phyloP scores from a whole-genome alignment of 2,888 invertebrate genomes.

The Epinotia nisella region DNA sequence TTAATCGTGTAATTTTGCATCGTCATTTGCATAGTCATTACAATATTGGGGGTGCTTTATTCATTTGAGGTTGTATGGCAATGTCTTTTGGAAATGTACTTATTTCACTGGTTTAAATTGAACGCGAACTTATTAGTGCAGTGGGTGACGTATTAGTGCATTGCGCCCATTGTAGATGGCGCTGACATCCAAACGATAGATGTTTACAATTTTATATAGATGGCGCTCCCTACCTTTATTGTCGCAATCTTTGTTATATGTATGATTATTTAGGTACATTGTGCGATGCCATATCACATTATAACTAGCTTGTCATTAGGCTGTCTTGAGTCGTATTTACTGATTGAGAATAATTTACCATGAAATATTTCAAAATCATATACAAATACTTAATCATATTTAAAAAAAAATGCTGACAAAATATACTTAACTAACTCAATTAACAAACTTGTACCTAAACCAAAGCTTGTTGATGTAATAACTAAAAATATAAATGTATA shows the following conservation, averaged over 20 bases:
- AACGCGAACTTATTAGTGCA: background rate
- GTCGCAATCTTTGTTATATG: no score
- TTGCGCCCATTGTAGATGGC: background rate
- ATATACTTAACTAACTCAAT: no score
- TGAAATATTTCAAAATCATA: no score
- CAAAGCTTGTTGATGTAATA: no score
- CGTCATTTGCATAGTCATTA: background rate
- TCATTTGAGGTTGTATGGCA: background rate
- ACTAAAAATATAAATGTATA: background rate
- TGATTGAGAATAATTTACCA: no score
- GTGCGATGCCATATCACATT: no score
- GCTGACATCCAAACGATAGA: background rate
- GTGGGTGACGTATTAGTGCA: background rate
- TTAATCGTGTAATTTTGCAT: background rate
- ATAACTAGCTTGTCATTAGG: no score
- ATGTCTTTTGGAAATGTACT: background rate
- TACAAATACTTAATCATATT: no score
- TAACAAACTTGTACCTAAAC: no score
- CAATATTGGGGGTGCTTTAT: background rate
- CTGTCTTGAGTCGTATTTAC: no score
- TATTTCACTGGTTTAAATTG: background rate
- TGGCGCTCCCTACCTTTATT: conserved; percentile 6
- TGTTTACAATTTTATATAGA: background rate
- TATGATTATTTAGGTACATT: no score
- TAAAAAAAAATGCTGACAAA: no score